Evolutionary conservation across 2,797 vertebrate species (phyloP).

Genomic region (Catharus ustulatus): DNA sequence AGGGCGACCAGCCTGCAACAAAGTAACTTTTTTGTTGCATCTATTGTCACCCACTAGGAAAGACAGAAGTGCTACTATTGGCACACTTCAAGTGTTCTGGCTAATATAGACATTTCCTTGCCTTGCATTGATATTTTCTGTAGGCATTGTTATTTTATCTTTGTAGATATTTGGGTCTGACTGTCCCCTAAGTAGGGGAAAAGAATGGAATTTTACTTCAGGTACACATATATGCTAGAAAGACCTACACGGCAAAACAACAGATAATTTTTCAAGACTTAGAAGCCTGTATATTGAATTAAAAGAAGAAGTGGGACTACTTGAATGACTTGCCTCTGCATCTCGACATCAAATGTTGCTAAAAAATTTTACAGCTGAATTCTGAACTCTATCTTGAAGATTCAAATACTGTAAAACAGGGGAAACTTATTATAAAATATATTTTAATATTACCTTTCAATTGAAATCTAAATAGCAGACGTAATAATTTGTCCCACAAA

Average conservation of each 20-base stretch:
- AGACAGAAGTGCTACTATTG: neutral
- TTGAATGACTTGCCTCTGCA: neutral
- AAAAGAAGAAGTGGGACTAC: neutral
- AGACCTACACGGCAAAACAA: neutral
- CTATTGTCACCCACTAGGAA: neutral
- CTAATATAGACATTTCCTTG: neutral
- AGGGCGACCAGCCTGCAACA: neutral
- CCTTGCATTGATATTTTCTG: neutral
- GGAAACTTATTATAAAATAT: neutral
- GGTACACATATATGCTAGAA: neutral
- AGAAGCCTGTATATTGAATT: neutral
- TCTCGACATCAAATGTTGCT: neutral
- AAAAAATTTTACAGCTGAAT: neutral
- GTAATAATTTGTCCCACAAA: neutral
- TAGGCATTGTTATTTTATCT: neutral
- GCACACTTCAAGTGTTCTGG: neutral
- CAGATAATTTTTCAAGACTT: neutral
- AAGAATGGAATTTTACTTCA: neutral
- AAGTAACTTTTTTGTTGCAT: neutral
- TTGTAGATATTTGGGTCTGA: neutral
- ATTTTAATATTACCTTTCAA: neutral
- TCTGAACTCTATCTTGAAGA: neutral
- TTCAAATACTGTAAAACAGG: neutral
- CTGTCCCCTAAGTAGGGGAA: accelerated
- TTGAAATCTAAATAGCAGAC: neutral